Conservation (phyloP, 2,113 vertebrate genomes). For the Atlantisia rogersi region DNA sequence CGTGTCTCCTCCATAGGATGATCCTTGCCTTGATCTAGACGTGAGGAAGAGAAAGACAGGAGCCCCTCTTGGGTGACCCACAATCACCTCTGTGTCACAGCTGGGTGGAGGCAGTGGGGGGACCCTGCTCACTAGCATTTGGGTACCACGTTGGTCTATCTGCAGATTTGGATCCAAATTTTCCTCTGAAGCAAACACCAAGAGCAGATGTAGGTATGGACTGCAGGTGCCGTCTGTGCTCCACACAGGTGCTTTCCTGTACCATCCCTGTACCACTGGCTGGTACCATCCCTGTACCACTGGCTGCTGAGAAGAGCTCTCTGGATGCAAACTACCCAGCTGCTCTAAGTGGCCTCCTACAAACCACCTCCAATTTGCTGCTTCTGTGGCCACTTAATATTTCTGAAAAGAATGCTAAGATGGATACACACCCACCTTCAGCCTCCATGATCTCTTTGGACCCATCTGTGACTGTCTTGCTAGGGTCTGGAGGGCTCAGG, state of each 20-base stretch:
- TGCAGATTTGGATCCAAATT: neutral
- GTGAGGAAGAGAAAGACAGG: neutral
- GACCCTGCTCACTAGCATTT: neutral
- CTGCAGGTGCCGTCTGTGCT: rapidly evolving
- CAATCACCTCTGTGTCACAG: rapidly evolving
- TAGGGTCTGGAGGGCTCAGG: neutral
- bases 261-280: rapidly evolving
- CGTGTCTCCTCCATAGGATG: neutral
- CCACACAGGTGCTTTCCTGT: neutral
- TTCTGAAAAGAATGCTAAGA: neutral
- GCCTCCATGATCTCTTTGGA: neutral
- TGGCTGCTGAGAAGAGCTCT: neutral
- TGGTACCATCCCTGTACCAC: neutral
- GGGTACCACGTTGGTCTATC: neutral
- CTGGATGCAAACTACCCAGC: neutral
- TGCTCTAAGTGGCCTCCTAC: neutral
- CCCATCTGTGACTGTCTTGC: neutral
- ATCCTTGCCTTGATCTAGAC: neutral
- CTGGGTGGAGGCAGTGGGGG: no score
- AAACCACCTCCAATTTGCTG: neutral
- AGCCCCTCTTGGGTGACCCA: neutral
- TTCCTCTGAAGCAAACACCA: neutral
- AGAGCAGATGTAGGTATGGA: neutral
- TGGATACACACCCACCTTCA: neutral
- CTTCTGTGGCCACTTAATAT: neutral